Evolutionary conservation across 1,140 invertebrate species (phyloP), one percentile per base, ranked within the genome.

Genomic region (Macrobrachium rosenbergii): DNA sequence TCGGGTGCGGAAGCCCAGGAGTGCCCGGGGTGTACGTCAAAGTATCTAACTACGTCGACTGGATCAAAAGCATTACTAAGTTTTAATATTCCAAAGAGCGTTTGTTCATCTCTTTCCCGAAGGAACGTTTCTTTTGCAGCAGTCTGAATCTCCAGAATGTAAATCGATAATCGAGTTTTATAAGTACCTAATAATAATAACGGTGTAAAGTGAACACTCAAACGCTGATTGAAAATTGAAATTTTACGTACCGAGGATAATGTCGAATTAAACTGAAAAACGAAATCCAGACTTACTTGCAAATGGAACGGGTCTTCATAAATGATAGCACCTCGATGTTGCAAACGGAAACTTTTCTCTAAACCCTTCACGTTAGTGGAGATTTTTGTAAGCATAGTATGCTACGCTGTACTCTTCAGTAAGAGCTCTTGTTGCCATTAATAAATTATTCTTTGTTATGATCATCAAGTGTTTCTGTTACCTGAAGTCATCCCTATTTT

Each of bases 11-110:
- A 94, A 23, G 96, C 96, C 72, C 95, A 97, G 17, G 67, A 5
- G 67, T 72, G 10, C 97, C 97, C 67, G 97, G 97, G 19, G 96
- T 98, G 16, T 98, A 98, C 90, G 94, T 97, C 0, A 96, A 96
- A 91, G 95, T 97, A 0, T 94, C 96, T 0, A 93, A 97, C 82
- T 98, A 97, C 91, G 92, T 96, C 72, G 95, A 96, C 91, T 98
- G 97, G 97, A 96, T 98, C 80, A 82, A 72, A 60, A 37, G 21
- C 67, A 72, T 72, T 28, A 72, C 67, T 1, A 72, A 2, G 37
- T 21, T 72, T 28, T 72, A 37, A 72, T 14, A n/a, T 11, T 10
- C 67, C n/a, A 37, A 37, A 28, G 5, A 12, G 19, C 10, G 67
- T 72, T 37, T 23, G 21, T 37, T 23, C 67, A 2, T 12, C 64